Evolutionary conservation across 1,140 invertebrate genomes (phyloP).

Genomic region (Drosophila prosaltans): DNA sequence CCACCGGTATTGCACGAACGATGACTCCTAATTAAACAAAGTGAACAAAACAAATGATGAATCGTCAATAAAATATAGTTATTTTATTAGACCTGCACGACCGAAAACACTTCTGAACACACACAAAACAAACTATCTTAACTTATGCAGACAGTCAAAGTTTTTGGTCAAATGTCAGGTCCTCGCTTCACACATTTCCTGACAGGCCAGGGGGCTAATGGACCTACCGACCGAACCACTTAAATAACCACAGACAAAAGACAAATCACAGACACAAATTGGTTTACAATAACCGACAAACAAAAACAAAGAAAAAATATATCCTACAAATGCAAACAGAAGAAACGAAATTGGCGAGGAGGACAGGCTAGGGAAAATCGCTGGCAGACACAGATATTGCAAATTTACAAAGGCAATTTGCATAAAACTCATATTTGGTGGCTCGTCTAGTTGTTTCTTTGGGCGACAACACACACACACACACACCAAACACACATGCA

Average conservation of each 20-base stretch:
- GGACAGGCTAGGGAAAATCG: conserved; percentile 41
- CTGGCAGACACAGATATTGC: conserved; percentile 70
- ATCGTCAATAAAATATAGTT: neutral
- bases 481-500: conserved; percentile 9
- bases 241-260: conserved; percentile 41
- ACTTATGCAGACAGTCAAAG: neutral
- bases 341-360: conserved; percentile 13
- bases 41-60: neutral
- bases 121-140: neutral
- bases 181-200: conserved; percentile 36
- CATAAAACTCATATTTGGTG: conserved; percentile 74
- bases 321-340: conserved; percentile 26
- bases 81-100: neutral
- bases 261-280: conserved; percentile 78
- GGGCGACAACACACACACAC: conserved; percentile 5
- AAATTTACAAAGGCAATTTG: conserved; percentile 76
- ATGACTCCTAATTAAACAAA: no score
- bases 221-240: conserved; percentile 32
- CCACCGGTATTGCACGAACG: no score
- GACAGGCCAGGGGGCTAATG: conserved; percentile 32
- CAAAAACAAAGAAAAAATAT: conserved; percentile 29
- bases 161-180: conserved; percentile 48
- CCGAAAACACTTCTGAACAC: neutral
- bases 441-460: conserved; percentile 56
- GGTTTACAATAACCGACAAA: conserved; percentile 72